Base-by-base conservation (phyloP, 2,113 vertebrate species). In the Hypomesus transpacificus region DNA sequence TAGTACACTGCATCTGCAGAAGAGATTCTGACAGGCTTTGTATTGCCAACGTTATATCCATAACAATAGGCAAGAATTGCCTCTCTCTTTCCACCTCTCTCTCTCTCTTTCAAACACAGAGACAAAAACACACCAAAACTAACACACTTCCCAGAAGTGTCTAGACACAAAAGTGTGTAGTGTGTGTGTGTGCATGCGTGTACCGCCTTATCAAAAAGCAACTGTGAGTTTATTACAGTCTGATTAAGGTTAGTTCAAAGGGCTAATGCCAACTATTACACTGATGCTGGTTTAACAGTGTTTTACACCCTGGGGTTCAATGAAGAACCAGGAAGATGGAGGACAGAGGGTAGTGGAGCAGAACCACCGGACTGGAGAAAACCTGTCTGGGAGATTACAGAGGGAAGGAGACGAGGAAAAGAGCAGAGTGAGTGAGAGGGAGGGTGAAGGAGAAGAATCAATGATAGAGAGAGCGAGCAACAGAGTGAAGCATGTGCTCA, bases 251-350 rank as follows among this genome's bases (percentile, higher is more conserved):
- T 67, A 69, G 88, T 89, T 90, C 88, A 88, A 82, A 80, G 86
- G 85, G 85, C 82, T 90, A 89, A 91, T 89, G 86, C 81, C 80
- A 74, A 74, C 88, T 87, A 88, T 91, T 87, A 89, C 87, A 86
- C 85, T 66, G 66, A 80, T 66, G 74, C 83, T 85, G 86, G 80
- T 91, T 89, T 85, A 89, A 86, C 81, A 84, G 78, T 71, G 79
- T 83, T 88, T 80, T 69, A 82, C 84, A 80, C 85, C 85, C 85
- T 52, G 71, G 81, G 87, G 88, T 7, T 90, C 89, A 88, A 91
- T 91, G 91, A 80, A 81, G 77, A 84, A 81, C 81, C 31, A 64
- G 65, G 72, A 79, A 85, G 82, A 85, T 77, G 82, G 87, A 69
- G 26, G 1, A 81, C 82, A 74, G 56, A 68, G 81, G 77, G 80